Conservation (phyloP, 2,797 vertebrate species). For the Gadopsis bispinosus region DNA sequence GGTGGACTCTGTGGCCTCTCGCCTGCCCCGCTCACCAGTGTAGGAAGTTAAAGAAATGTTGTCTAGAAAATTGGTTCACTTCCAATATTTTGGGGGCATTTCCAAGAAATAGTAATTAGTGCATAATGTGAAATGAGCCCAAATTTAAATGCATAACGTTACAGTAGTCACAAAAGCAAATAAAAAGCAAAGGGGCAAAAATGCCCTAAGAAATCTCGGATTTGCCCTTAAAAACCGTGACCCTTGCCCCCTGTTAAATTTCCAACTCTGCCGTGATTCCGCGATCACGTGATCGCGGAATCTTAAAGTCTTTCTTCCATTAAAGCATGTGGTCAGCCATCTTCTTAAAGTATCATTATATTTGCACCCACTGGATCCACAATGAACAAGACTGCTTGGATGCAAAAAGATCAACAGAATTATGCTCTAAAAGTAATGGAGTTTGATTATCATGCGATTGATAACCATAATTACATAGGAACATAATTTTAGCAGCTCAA, state of each 20-base stretch:
- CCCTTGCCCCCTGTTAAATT: too few relatives aligned
- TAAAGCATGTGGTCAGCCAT: not conserved
- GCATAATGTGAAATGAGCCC: too few relatives aligned
- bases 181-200: too few relatives aligned
- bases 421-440: not conserved
- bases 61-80: too few relatives aligned
- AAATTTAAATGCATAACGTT: too few relatives aligned
- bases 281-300: not conserved
- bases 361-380: not conserved
- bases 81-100: too few relatives aligned
- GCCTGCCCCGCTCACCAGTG: not conserved
- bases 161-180: too few relatives aligned
- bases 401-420: not conserved
- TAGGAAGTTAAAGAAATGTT: too few relatives aligned
- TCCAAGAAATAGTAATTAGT: too few relatives aligned
- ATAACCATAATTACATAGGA: constrained; percentile 5
- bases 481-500: not conserved
- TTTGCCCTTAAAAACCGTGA: too few relatives aligned
- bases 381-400: not conserved
- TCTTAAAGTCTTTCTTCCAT: not conserved
- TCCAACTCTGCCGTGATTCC: too few relatives aligned
- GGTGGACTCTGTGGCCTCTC: not conserved
- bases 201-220: too few relatives aligned
- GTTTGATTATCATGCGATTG: constrained; percentile 10
- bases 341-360: not conserved